Evolutionary conservation across 1,140 invertebrate genomes (phyloP).

Genomic region (Drosophila fuyamai): DNA sequence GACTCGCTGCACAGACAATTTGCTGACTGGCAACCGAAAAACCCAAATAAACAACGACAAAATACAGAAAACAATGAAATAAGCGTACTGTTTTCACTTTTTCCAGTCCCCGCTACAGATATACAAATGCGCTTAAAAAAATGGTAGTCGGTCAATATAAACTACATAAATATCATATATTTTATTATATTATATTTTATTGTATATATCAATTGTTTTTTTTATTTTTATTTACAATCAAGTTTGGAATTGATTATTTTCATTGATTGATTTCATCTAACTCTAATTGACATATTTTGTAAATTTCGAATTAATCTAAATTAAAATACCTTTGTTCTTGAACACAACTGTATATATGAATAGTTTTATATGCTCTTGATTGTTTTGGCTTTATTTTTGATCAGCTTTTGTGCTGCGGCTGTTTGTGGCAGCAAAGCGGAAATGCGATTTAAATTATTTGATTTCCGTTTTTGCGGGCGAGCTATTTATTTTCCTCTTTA

Average conservation of each 20-base stretch:
- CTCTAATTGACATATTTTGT: too few species aligned
- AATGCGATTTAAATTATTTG: conserved; percentile 83
- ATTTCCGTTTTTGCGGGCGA: conserved; percentile 67
- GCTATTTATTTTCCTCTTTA: conserved; percentile 11
- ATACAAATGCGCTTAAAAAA: background rate
- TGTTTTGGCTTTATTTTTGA: conserved; percentile 62
- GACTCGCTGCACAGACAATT: conserved; percentile 36
- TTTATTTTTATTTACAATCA: too few species aligned
- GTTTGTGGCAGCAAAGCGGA: conserved; percentile 73
- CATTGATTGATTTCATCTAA: too few species aligned
- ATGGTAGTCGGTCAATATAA: too few species aligned
- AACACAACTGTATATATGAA: background rate
- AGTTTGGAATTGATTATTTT: too few species aligned
- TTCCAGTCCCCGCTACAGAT: conserved; percentile 18
- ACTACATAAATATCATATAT: too few species aligned
- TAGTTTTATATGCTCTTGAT: conserved; percentile 19
- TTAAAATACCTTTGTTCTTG: background rate
- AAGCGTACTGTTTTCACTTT: conserved; percentile 49
- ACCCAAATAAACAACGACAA: background rate
- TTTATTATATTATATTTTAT: too few species aligned
- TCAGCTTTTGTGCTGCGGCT: conserved; percentile 54
- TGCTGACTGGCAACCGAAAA: conserved; percentile 29
- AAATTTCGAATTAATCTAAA: too few species aligned
- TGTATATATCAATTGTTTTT: too few species aligned
- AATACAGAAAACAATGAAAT: conserved; percentile 31